Evolutionary conservation across 2,888 invertebrate genomes (phyloP), one percentile per base, ranked within the genome.

Genomic region (Leuctra nigra): DNA sequence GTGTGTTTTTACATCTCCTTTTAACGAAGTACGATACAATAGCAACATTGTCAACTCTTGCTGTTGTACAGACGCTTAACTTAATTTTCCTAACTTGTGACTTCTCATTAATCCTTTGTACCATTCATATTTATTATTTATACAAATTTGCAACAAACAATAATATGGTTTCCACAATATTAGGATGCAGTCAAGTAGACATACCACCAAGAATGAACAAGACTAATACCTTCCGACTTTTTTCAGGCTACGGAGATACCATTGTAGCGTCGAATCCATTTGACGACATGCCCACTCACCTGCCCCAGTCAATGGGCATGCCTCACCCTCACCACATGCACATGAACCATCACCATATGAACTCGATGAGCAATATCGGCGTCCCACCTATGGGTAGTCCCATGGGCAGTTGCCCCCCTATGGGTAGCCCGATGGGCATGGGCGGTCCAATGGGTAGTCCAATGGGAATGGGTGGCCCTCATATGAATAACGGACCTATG

Each of bases 211-310:
- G n/a, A n/a, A n/a, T n/a, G n/a, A n/a, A n/a, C n/a, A n/a, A n/a
- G n/a, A n/a, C n/a, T n/a, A n/a, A n/a, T n/a, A n/a, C n/a, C n/a
- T n/a, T 44, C 4, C 23, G 16, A 18, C 6, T 18, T 7, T 20
- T 23, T 60, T 14, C 64, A 69, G 73, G 74, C 57, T 93, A 90
- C 73, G 93, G 93, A 35, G 94, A 94, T 69, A 94, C 93, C 59
- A 91, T 95, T 68, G 86, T 93, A 60, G 94, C 94, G 57, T 92
- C 91, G 61, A 95, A 95, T 74, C 94, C 94, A 36, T 95, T 95
- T 72, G 94, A 95, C 74, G 94, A 95, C 70, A 88, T 89, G 54
- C 90, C 89, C 50, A 67, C 71, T 7, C 63, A 61, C 50, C 44
- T 63, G 53, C 55, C 62, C 38, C 79, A 79, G n/a, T 79, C 81